These are phyloP conservation scores for Anas bahamensis DNA, from an alignment of 2,797 vertebrate species.

Conservation along the genomic window DNA sequence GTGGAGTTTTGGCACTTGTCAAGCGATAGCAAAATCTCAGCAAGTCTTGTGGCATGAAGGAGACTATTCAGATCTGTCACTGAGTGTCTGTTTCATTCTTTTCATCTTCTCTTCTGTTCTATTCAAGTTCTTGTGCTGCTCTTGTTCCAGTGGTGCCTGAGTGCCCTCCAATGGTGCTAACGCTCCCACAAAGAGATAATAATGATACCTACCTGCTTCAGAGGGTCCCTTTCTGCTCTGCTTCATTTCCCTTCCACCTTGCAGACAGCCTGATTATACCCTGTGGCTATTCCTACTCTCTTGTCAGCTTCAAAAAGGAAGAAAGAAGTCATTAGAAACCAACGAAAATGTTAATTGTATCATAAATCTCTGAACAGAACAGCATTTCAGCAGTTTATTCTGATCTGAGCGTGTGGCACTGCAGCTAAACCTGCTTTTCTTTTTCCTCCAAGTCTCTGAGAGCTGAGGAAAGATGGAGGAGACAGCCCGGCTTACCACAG, in stretches of 20 bases:
- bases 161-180: conserved; percentile 71
- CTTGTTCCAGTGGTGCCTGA: conserved; percentile 70
- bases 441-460: background rate
- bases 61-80: conserved; percentile 50
- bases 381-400: conserved; percentile 44
- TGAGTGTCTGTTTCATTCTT: conserved; percentile 37
- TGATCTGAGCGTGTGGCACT: conserved; percentile 15
- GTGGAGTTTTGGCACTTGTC: conserved; percentile 57
- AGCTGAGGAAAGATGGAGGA: conserved; percentile 18
- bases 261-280: conserved; percentile 49
- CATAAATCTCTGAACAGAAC: conserved; percentile 55
- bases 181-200: conserved; percentile 65
- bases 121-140: conserved; percentile 45
- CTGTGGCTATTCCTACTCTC: conserved; percentile 43
- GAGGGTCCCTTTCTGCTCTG: conserved; percentile 48
- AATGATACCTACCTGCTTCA: conserved; percentile 51
- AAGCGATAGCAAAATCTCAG: conserved; percentile 38
- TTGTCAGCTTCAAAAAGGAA: conserved; percentile 56
- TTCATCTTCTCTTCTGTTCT: conserved; percentile 52
- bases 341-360: conserved; percentile 66
- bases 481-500: background rate
- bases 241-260: conserved; percentile 64
- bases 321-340: conserved; percentile 66
- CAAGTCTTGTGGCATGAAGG: conserved; percentile 47
- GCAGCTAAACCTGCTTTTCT: conserved; percentile 39